Evolutionary conservation across 2,797 vertebrate species (phyloP).

Genomic region (Champsocephalus gunnari): DNA sequence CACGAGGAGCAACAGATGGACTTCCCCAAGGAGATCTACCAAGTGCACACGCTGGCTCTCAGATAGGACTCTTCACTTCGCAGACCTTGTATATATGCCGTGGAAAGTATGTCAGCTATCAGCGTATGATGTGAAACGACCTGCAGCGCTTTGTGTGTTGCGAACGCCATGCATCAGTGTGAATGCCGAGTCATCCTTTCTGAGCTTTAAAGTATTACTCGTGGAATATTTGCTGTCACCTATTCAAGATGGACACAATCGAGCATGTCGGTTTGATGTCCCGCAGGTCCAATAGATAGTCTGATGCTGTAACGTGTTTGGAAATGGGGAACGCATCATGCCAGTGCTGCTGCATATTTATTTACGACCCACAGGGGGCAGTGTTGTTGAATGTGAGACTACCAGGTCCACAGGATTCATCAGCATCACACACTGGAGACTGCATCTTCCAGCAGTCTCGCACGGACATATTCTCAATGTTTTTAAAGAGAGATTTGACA

Average conservation of each 20-base stretch:
- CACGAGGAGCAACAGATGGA: conserved; percentile 91
- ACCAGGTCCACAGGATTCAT: no score
- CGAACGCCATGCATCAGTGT: not conserved
- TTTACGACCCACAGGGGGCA: not conserved
- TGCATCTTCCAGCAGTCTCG: not conserved
- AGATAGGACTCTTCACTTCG: conserved; percentile 80
- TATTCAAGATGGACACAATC: not conserved
- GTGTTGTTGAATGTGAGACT: not conserved
- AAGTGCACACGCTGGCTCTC: conserved; percentile 93
- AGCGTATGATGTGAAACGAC: conserved; percentile 7
- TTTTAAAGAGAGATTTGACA: conserved; percentile 1
- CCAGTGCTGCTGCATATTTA: not conserved
- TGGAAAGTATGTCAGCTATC: not conserved
- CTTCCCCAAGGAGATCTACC: conserved; percentile 97
- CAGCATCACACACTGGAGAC: not conserved
- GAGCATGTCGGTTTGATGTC: not conserved
- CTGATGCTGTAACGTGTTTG: no score
- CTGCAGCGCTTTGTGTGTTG: conserved; percentile 9
- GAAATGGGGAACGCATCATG: not conserved
- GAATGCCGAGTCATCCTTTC: not conserved
- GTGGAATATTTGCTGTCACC: not conserved
- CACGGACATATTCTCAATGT: not conserved
- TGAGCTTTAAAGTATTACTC: not conserved
- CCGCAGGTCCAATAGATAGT: not conserved
- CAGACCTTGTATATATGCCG: not conserved